Percentiles rank a stretch among this genome's conserved stretches.
Evolutionary conservation across 2,113 vertebrate species (phyloP).

Genomic region (Uropsilus gracilis): DNA sequence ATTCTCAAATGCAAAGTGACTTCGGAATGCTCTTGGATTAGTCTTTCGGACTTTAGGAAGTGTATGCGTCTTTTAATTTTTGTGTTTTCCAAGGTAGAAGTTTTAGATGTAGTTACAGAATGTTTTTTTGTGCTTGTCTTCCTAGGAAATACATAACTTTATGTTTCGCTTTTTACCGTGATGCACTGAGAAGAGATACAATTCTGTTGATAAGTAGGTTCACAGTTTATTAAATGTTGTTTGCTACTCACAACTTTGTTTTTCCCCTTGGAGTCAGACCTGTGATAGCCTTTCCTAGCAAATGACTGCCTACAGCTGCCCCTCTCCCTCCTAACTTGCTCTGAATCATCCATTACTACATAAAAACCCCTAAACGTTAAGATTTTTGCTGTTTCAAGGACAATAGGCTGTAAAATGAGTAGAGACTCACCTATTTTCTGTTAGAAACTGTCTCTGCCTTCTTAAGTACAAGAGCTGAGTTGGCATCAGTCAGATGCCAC

Average conservation of each 20-base stretch:
- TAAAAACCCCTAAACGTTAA: conserved; percentile 29
- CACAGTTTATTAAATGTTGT: conserved; percentile 8
- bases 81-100: neutral
- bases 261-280: neutral
- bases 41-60: neutral
- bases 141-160: neutral
- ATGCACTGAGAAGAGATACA: neutral
- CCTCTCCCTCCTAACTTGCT: conserved; percentile 4
- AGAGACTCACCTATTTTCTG: neutral
- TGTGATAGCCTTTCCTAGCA: conserved; percentile 15
- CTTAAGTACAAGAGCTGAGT: neutral
- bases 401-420: neutral
- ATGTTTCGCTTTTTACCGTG: conserved; percentile 1
- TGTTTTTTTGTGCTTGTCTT: neutral
- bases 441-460: neutral
- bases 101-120: conserved; percentile 33
- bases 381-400: conserved; percentile 24
- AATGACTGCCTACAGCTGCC: neutral
- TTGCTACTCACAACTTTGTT: neutral
- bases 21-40: neutral
- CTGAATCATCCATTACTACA: neutral
- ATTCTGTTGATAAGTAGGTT: neutral
- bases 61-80: neutral
- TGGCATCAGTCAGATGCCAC: neutral
- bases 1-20: conserved; percentile 11